A percentile compares a stretch with the other conserved stretches of the same genome.
Conservation (phyloP, 2,113 vertebrate species). For the Eurypyga helias region DNA sequence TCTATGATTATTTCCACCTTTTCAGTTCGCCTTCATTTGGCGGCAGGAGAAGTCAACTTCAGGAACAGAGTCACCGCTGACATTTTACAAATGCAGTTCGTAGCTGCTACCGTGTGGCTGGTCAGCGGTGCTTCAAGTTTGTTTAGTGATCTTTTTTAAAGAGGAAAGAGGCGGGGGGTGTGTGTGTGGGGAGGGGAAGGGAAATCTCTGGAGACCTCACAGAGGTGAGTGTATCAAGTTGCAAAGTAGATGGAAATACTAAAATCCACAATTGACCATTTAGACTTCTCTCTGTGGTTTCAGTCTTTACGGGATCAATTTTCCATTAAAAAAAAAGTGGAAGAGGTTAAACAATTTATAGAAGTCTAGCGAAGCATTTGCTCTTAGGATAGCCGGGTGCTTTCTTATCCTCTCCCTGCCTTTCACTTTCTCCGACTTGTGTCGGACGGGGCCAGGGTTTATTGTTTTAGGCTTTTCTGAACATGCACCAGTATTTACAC, state of each 20-base stretch:
- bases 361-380: constrained; percentile 73
- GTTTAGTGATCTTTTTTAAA: constrained; percentile 76
- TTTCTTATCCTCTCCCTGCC: constrained; percentile 70
- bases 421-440: constrained; percentile 87
- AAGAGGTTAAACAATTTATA: constrained; percentile 82
- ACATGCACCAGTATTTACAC: constrained; percentile 97
- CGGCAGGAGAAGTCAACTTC: constrained; percentile 81
- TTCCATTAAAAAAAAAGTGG: constrained; percentile 72
- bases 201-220: constrained; percentile 82
- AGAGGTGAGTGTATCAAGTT: constrained; percentile 89
- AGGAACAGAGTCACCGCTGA: constrained; percentile 75
- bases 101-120: constrained; percentile 78
- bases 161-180: neutral
- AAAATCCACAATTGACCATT: constrained; percentile 84
- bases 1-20: constrained; percentile 95
- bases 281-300: constrained; percentile 76
- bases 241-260: constrained; percentile 87
- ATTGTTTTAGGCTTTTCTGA: constrained; percentile 99
- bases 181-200: too few relatives aligned
- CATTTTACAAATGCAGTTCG: constrained; percentile 78
- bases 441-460: constrained; percentile 89
- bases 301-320: constrained; percentile 78
- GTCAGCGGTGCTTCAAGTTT: constrained; percentile 75
- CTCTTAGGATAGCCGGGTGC: constrained; percentile 66
- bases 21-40: constrained; percentile 86